Base-by-base conservation (phyloP, 2,888 invertebrate species). In the Falcaria lacertinaria region DNA sequence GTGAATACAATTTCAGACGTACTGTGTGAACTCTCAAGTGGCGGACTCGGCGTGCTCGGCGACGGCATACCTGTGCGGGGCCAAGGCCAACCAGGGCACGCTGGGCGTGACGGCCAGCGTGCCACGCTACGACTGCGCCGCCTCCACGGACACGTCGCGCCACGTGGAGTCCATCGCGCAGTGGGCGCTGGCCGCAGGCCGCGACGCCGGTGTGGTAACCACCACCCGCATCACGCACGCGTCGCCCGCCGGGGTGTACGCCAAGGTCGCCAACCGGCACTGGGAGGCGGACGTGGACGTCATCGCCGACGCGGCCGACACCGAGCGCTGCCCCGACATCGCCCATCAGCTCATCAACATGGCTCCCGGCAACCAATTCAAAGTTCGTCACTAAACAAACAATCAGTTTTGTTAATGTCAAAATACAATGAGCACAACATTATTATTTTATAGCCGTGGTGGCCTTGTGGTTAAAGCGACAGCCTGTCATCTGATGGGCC, bases 191-290 rank as follows among this genome's bases (percentile, higher is more conserved):
- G 68, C 57, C 0, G 77, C 74, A 25, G 80, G 80, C 5, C 62
- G 70, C 1, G 77, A 76, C 32, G 74, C 64, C 14, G 76, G 77
- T 1, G 64, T 93, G 2, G 94, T 95, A 3, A 95, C 95, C 0
- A 94, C 93, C 0, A 93, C 94, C 0, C 87, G 94, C 41, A 87
- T 95, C 0, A 95, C 95, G 0, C 94, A 95, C 70, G 95, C 95
- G 0, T 93, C 94, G 4, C 94, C 95, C 0, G 91, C 92, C 0
- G 91, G 89, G 0, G 76, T 89, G 0, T 94, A 91, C 65, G 94
- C 94, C 0, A 91, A 92, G 60, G 77, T 83, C 0, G 91, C 93
- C 0, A 79, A 91, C 49, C 85, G 94, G 0, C 75, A 91, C 48
- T 95, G 93, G 91, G 94, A 95, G 72, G 90, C 84, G 54, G 93